Conservation (phyloP, 2,797 vertebrate genomes). For the Selene dorsalis region DNA sequence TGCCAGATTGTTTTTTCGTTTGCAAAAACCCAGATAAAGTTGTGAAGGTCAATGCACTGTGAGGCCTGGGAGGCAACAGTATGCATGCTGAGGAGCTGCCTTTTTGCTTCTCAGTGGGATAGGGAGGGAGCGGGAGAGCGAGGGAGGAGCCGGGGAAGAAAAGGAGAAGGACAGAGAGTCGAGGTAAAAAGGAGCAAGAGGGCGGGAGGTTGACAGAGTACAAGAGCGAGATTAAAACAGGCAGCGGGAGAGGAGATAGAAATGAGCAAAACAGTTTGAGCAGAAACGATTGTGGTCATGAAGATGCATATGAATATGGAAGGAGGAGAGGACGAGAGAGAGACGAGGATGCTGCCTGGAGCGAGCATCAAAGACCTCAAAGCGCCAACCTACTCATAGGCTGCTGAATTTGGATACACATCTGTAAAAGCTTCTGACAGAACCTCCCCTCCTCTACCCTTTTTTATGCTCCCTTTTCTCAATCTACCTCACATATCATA, state of each 20-base stretch:
- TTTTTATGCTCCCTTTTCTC: not conserved
- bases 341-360: slow-evolving; percentile 28
- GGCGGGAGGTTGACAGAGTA: slow-evolving; percentile 12
- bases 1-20: slow-evolving; percentile 66
- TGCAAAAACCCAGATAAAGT: slow-evolving; percentile 65
- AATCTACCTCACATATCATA: slow-evolving; percentile 32
- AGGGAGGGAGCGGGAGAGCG: slow-evolving; percentile 15
- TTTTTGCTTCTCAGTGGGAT: slow-evolving; percentile 50
- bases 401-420: slow-evolving; percentile 44
- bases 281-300: slow-evolving; percentile 34
- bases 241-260: slow-evolving; percentile 12
- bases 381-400: slow-evolving; percentile 39
- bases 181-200: not conserved
- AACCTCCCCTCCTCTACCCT: slow-evolving; percentile 1
- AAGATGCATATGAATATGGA: slow-evolving; percentile 52
- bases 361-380: slow-evolving; percentile 43
- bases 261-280: slow-evolving; percentile 31
- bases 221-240: slow-evolving; percentile 46
- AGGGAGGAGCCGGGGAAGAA: slow-evolving; percentile 17
- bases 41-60: slow-evolving; percentile 72
- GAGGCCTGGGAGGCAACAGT: slow-evolving; percentile 49
- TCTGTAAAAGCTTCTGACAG: slow-evolving; percentile 55
- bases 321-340: slow-evolving; percentile 8
- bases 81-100: slow-evolving; percentile 72
- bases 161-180: slow-evolving; percentile 18